Evolutionary conservation across 2,888 invertebrate species (phyloP).

Genomic region (Chesias legatella): DNA sequence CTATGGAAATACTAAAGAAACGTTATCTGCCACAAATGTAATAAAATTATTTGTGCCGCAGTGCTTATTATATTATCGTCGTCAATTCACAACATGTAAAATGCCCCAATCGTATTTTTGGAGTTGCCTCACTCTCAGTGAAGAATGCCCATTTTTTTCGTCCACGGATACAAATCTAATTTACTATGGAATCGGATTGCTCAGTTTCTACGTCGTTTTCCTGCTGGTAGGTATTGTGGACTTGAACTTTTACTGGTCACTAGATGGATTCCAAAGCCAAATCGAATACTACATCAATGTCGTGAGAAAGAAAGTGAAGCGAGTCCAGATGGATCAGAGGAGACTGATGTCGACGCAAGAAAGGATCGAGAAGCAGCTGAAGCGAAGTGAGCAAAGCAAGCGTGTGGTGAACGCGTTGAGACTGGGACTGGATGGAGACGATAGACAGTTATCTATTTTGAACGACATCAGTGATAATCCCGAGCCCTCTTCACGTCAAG

Average conservation of each 20-base stretch:
- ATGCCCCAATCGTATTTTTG: slow-evolving; percentile 54
- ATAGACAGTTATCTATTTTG: slow-evolving; percentile 28
- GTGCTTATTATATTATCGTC: background rate
- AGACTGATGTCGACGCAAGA: slow-evolving; percentile 51
- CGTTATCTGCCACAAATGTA: slow-evolving; percentile 30
- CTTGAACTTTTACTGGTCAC: slow-evolving; percentile 56
- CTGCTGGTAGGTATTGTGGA: slow-evolving; percentile 51
- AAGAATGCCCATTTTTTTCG: slow-evolving; percentile 57
- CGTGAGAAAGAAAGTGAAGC: slow-evolving; percentile 50
- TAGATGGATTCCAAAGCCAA: slow-evolving; percentile 51
- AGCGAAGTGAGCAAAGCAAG: slow-evolving; percentile 44
- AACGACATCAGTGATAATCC: slow-evolving; percentile 18
- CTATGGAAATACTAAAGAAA: background rate
- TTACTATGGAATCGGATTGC: slow-evolving; percentile 51
- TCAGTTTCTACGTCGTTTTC: slow-evolving; percentile 48
- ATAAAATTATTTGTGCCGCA: slow-evolving; percentile 14
- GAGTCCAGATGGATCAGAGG: slow-evolving; percentile 50
- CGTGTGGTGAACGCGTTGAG: slow-evolving; percentile 47
- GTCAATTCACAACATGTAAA: slow-evolving; percentile 7
- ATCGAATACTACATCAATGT: slow-evolving; percentile 51
- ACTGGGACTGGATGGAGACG: slow-evolving; percentile 30
- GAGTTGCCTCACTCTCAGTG: slow-evolving; percentile 53
- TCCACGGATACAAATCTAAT: slow-evolving; percentile 48
- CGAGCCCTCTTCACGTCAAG: slow-evolving; percentile 16
- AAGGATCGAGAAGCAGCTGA: slow-evolving; percentile 51